phyloP scores from a whole-genome alignment of 2,113 vertebrate genomes.

The Rhea pennata region DNA sequence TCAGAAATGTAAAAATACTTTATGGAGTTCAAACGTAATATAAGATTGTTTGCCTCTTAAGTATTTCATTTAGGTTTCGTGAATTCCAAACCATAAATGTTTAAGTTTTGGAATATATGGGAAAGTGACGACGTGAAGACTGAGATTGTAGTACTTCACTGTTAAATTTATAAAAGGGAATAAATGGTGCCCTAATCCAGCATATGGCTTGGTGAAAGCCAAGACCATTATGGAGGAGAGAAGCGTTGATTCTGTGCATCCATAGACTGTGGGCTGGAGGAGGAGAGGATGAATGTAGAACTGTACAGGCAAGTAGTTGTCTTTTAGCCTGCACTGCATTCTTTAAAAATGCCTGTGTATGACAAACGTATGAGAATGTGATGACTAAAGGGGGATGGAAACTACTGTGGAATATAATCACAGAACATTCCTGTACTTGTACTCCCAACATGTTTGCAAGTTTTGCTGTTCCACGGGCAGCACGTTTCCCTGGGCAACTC shows the following conservation, averaged over 20 bases:
- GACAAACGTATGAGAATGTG: background rate
- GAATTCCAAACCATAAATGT: background rate
- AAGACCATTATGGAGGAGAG: background rate
- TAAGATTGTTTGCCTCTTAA: background rate
- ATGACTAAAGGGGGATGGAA: background rate
- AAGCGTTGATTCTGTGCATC: background rate
- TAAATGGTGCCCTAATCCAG: background rate
- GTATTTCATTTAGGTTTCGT: background rate
- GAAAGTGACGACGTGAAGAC: background rate
- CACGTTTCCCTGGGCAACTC: background rate
- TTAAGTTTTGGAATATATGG: background rate
- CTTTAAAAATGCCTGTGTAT: background rate
- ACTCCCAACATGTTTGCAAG: background rate
- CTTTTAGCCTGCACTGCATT: background rate
- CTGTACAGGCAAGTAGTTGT: background rate
- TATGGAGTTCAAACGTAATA: background rate
- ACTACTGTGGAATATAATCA: background rate
- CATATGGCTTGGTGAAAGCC: background rate
- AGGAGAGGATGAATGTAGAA: background rate
- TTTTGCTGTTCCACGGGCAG: background rate
- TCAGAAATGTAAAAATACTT: background rate
- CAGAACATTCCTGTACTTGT: background rate
- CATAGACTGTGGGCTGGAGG: background rate
- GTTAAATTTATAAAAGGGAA: background rate
- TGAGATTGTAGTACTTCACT: background rate